Percentiles rank a stretch among this genome's conserved stretches.
These are phyloP conservation scores for Melinopterus prodromus DNA, from an alignment of 2,888 invertebrate genomes.

Conservation along the genomic window DNA sequence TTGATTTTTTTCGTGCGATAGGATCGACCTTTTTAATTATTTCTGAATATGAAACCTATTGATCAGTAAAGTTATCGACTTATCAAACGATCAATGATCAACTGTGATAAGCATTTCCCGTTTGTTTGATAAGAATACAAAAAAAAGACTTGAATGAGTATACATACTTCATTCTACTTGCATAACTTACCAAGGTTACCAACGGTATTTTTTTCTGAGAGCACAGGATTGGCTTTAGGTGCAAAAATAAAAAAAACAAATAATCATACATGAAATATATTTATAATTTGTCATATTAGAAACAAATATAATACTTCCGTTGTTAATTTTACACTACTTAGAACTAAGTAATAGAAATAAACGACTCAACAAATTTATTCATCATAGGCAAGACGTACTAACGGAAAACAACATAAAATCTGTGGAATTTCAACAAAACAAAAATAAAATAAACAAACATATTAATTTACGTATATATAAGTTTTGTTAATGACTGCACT, in stretches of 20 bases:
- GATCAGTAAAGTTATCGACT: background rate
- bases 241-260: background rate
- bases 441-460: constrained; percentile 4
- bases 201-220: background rate
- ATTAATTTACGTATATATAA: constrained; percentile 4
- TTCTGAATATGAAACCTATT: too few species aligned
- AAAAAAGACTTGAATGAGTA: background rate
- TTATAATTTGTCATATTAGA: background rate
- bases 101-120: background rate
- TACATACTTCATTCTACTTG: background rate
- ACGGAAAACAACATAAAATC: background rate
- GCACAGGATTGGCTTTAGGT: background rate
- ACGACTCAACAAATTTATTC: background rate
- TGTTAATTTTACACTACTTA: background rate
- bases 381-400: background rate
- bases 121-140: background rate
- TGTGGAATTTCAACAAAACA: background rate
- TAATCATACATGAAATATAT: background rate
- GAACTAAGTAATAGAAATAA: background rate
- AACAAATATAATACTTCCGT: background rate
- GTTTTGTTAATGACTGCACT: background rate
- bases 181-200: background rate
- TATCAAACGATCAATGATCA: background rate
- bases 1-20: too few species aligned
- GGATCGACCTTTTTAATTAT: too few species aligned